Conservation (phyloP, 2,888 invertebrate genomes). For the Cephus spinipes region DNA sequence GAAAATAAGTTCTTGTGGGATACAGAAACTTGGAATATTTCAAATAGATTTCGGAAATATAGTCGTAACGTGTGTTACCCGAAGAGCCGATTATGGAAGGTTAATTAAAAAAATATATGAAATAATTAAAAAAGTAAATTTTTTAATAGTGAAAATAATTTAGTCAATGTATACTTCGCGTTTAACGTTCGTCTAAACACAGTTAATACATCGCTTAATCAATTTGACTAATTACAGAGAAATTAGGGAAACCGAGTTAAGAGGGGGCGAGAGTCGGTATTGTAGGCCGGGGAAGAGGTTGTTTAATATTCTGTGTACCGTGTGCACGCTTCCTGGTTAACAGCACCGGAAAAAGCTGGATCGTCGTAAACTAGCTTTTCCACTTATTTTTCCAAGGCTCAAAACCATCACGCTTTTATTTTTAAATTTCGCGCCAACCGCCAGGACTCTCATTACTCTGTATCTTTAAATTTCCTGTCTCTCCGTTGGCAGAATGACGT, state of each 20-base stretch:
- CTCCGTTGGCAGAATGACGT: not conserved
- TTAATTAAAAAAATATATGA: not conserved
- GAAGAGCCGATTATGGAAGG: not conserved
- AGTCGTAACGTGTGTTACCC: not conserved
- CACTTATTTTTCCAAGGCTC: not conserved
- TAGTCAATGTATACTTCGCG: not conserved
- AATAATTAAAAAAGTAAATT: not conserved
- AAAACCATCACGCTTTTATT: not conserved
- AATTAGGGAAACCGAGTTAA: not conserved
- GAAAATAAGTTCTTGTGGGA: not conserved
- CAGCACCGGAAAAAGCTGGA: not conserved
- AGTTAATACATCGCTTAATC: not conserved
- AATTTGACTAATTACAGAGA: not conserved
- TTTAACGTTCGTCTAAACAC: not conserved
- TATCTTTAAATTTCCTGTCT: not conserved
- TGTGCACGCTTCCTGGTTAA: not conserved
- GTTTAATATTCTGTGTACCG: not conserved
- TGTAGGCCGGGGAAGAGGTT: not conserved
- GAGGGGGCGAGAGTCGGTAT: not conserved
- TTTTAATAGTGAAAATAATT: not conserved
- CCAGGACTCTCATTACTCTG: not conserved
- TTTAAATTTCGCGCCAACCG: not conserved
- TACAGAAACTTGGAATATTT: not conserved
- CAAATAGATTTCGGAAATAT: not conserved
- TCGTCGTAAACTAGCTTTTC: not conserved